Evolutionary conservation across 2,888 invertebrate genomes (phyloP).

Genomic region (Epsilonema sp.): DNA sequence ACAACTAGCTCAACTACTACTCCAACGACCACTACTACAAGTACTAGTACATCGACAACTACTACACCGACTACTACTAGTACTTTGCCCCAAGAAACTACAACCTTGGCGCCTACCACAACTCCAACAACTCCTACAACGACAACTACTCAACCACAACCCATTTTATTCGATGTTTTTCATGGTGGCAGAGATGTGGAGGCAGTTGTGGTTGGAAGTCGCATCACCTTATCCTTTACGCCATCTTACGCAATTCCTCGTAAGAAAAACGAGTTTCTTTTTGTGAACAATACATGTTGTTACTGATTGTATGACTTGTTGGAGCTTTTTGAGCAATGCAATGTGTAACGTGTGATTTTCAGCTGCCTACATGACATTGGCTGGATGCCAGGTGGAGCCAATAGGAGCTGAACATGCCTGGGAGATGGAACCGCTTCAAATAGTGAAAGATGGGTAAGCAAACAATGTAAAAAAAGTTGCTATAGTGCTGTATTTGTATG

Average conservation of each 20-base stretch:
- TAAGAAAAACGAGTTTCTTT: constrained; percentile 12
- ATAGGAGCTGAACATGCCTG: constrained; percentile 22
- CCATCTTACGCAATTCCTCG: constrained; percentile 25
- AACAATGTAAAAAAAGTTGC: neutral
- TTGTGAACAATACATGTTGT: no score
- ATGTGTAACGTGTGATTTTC: constrained; percentile 13
- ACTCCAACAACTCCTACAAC: neutral
- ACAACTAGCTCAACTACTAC: neutral
- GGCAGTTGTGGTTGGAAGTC: constrained; percentile 27
- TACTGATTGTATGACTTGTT: neutral
- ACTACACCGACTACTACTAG: constrained; percentile 6
- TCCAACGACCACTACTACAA: constrained; percentile 1
- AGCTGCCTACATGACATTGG: constrained; percentile 10
- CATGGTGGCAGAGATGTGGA: constrained; percentile 25
- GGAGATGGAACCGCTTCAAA: constrained; percentile 26
- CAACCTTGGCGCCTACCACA: neutral
- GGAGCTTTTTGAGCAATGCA: constrained; percentile 15
- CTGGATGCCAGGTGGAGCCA: constrained; percentile 27
- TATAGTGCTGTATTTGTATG: neutral
- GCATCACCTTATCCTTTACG: constrained; percentile 23
- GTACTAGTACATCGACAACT: constrained; percentile 7
- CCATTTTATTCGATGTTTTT: constrained; percentile 26
- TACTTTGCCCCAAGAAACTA: no score
- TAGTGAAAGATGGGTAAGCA: constrained; percentile 17
- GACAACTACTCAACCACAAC: constrained; percentile 8